A percentile compares a stretch with the other conserved stretches of the same genome.
phyloP scores from a whole-genome alignment of 2,888 invertebrate species.

The Morinoia aosen region DNA sequence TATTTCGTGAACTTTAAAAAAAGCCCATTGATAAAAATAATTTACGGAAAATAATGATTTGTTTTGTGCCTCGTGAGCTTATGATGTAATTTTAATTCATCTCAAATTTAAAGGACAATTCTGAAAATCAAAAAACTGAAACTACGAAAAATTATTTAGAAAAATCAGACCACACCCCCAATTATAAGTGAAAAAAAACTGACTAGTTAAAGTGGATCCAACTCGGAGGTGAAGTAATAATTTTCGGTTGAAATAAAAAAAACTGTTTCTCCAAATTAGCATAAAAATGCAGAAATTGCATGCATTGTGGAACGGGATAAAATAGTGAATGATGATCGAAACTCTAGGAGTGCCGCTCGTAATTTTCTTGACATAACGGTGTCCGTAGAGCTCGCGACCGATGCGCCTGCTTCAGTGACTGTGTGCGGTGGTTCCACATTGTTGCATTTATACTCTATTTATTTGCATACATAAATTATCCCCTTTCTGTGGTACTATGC shows the following conservation, averaged over 20 bases:
- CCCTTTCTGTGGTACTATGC: background rate
- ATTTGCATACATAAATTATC: no score
- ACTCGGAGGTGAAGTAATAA: background rate
- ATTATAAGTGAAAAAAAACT: background rate
- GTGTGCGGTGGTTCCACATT: background rate
- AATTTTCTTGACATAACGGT: background rate
- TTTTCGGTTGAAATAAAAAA: background rate
- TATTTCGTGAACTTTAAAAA: background rate
- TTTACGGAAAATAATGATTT: background rate
- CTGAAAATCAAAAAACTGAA: background rate
- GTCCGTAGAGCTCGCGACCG: background rate
- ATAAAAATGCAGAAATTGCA: background rate
- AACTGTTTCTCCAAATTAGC: no score
- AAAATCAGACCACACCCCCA: background rate
- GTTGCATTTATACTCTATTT: background rate
- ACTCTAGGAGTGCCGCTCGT: background rate
- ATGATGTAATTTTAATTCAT: background rate
- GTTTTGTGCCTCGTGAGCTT: background rate
- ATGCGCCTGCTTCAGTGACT: background rate
- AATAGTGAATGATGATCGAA: background rate
- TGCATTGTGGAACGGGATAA: background rate
- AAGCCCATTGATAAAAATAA: background rate
- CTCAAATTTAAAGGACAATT: background rate
- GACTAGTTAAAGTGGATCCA: background rate
- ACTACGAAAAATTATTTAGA: background rate